Base-by-base conservation (phyloP, 1,140 invertebrate species). In the Popillia japonica region DNA sequence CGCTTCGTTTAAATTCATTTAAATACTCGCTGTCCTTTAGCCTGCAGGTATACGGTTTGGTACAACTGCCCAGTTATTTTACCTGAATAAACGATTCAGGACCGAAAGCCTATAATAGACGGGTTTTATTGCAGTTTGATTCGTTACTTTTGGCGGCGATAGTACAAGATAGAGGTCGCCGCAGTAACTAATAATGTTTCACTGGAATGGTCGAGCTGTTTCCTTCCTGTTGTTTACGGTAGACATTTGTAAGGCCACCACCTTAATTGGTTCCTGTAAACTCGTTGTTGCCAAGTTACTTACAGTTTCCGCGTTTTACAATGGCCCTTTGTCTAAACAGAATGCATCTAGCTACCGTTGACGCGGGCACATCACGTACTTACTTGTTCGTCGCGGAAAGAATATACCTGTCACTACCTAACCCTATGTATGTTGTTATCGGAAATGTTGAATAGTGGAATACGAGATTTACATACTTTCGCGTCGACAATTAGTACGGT, bases 201-300 rank as follows among this genome's bases (percentile, higher is more conserved):
- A 34, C 64, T 10, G 22, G 64, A 72, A 72, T 22, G 23, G 34
- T 27, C 64, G 34, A 40, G 64, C 10, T 55, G 48, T 55, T 55
- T 72, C 64, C 64, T 72, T 72, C 34, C 64, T 40, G 64, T 27
- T 72, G 64, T 72, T 72, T 72, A 72, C 22, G 64, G 64, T n/a
- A 40, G 64, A 10, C 23, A 34, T 72, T 72, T 40, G 64, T 72
- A 40, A 27, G 22, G 64, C 64, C 23, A 22, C 64, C 64, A 72
- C 64, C 64, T 72, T 72, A 72, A 72, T 72, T 72, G 64, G 64
- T 72, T 72, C 64, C 64, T 22, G 64, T 72, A 40, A 27, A 40
- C 34, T 72, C 64, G 27, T 72, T 72, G 64, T 72, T 34, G 22
- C 22, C 20, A 72, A 72, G 23, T 72, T 72, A 72, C 64, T 72